Evolutionary conservation across 2,888 invertebrate genomes (phyloP).

Genomic region (Amaurobius ferox): DNA sequence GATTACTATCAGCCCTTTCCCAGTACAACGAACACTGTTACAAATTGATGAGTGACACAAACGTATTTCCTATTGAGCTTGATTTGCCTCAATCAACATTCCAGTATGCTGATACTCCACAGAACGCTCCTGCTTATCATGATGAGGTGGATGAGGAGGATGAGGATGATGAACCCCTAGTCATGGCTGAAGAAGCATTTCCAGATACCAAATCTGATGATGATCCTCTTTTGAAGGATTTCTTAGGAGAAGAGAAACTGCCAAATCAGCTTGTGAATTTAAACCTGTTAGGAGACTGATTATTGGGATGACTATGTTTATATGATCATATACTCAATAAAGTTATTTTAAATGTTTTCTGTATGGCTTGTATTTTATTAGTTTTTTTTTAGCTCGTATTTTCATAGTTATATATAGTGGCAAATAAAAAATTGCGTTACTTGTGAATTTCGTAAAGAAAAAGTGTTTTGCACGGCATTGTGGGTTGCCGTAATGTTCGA

Average conservation of each 20-base stretch:
- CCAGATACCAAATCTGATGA: slow-evolving; percentile 27
- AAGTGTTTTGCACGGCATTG: no score
- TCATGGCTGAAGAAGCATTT: slow-evolving; percentile 73
- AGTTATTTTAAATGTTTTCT: slow-evolving; percentile 14
- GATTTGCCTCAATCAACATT: slow-evolving; percentile 95
- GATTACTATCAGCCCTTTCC: slow-evolving; percentile 90
- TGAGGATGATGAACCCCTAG: slow-evolving; percentile 72
- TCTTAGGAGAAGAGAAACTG: slow-evolving; percentile 27
- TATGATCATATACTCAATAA: neutral
- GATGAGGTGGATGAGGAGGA: slow-evolving; percentile 74
- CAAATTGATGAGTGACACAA: slow-evolving; percentile 85
- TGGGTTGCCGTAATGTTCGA: no score
- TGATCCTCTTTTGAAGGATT: slow-evolving; percentile 22
- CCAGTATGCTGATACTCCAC: slow-evolving; percentile 81
- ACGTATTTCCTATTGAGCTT: slow-evolving; percentile 96
- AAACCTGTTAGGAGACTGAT: slow-evolving; percentile 46
- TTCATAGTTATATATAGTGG: no score
- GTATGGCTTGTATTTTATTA: no score
- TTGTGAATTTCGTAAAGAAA: no score
- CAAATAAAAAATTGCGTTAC: no score
- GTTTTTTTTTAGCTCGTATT: no score
- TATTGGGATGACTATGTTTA: neutral
- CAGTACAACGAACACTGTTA: slow-evolving; percentile 86
- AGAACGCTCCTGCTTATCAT: slow-evolving; percentile 76
- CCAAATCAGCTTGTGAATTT: slow-evolving; percentile 28